Evolutionary conservation across 2,113 vertebrate species (phyloP).

Genomic region (Tautogolabrus adspersus): DNA sequence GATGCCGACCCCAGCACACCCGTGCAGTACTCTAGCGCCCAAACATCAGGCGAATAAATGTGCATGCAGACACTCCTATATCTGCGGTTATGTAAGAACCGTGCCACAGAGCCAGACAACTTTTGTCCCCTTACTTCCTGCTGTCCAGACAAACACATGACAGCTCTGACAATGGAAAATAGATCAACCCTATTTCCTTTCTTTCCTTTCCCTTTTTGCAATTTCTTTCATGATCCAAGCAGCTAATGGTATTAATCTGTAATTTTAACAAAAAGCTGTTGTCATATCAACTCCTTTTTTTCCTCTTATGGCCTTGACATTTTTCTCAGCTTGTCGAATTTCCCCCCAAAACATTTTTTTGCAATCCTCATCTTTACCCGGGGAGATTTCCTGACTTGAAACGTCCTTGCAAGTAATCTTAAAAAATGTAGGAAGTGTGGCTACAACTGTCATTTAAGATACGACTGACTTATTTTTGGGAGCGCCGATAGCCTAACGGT

Average conservation of each 20-base stretch:
- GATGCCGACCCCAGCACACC: too few species aligned
- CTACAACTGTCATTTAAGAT: conserved; percentile 45
- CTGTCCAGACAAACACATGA: conserved; percentile 18
- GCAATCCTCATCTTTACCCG: too few species aligned
- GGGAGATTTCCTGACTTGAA: conserved; percentile 21
- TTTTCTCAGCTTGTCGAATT: background rate
- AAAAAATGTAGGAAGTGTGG: background rate
- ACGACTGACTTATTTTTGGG: background rate
- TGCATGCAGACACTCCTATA: background rate
- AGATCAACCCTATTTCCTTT: background rate
- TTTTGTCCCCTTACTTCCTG: conserved; percentile 11
- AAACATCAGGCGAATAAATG: too few species aligned
- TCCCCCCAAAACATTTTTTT: too few species aligned
- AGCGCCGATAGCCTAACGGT: too few species aligned
- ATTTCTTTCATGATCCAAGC: background rate
- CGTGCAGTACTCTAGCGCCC: too few species aligned
- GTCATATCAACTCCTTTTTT: background rate
- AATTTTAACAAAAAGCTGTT: conserved; percentile 17
- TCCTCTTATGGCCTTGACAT: background rate
- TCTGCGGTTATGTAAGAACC: background rate
- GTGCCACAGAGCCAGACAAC: background rate
- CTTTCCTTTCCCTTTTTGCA: background rate
- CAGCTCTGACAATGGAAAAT: background rate
- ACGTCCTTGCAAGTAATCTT: background rate
- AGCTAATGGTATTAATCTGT: background rate